phyloP scores from a whole-genome alignment of 2,888 invertebrate genomes.

The Andrena camellia region DNA sequence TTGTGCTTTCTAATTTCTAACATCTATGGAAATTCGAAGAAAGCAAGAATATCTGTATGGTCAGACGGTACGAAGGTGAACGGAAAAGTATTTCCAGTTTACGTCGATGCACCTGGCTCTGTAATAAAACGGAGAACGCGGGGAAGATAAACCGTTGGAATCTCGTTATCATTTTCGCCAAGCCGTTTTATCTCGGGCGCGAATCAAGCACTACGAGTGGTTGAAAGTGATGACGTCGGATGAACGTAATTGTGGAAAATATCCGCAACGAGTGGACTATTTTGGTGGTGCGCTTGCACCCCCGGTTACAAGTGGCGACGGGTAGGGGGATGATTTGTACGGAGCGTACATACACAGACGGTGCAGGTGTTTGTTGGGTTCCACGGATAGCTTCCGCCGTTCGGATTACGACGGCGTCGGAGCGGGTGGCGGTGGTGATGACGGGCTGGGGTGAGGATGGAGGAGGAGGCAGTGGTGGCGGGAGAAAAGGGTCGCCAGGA shows the following conservation, averaged over 20 bases:
- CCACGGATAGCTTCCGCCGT: conserved; percentile 40
- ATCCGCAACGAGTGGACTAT: conserved; percentile 39
- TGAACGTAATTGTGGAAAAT: conserved; percentile 49
- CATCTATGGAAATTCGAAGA: too few relatives aligned
- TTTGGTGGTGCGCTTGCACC: conserved; percentile 41
- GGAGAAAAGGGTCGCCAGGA: conserved; percentile 64
- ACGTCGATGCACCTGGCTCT: too few relatives aligned
- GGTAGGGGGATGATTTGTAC: conserved; percentile 10
- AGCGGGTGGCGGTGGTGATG: not conserved
- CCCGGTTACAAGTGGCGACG: not conserved
- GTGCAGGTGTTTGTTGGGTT: conserved; percentile 42
- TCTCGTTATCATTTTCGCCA: too few relatives aligned
- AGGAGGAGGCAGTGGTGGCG: conserved; percentile 11
- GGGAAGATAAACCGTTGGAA: too few relatives aligned
- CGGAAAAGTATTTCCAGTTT: not conserved
- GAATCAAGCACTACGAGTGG: too few relatives aligned
- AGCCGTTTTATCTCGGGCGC: too few relatives aligned
- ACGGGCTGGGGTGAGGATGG: not conserved
- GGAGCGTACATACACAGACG: not conserved
- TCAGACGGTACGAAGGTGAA: conserved; percentile 28
- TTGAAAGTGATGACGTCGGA: conserved; percentile 34
- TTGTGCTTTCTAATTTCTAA: not conserved
- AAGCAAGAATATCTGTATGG: not conserved
- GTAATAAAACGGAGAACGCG: too few relatives aligned
- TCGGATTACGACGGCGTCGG: conserved; percentile 36